A percentile compares a stretch with the other conserved stretches of the same genome.
Conservation (phyloP, 2,797 vertebrate genomes). For the Enteromius thamalakanensis region DNA sequence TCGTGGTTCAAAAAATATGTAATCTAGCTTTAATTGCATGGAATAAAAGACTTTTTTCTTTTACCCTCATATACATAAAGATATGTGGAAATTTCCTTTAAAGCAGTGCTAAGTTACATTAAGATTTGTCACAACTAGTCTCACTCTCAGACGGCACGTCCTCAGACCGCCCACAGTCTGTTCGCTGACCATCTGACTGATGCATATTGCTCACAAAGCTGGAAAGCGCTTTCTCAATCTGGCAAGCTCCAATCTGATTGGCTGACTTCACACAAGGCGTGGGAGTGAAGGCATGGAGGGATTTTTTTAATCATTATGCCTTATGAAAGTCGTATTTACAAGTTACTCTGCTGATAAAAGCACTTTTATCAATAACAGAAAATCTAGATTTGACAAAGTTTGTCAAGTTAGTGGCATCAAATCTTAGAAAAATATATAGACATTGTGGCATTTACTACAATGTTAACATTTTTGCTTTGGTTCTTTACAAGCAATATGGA, state of each 20-base stretch:
- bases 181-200: slow-evolving; percentile 34
- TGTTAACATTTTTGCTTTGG: not conserved
- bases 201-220: slow-evolving; percentile 35
- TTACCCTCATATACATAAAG: too few species aligned
- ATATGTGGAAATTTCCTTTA: not conserved
- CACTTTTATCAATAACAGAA: not conserved
- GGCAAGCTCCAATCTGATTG: slow-evolving; percentile 27
- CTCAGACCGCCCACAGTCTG: slow-evolving; percentile 27
- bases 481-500: not conserved
- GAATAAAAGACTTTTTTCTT: not conserved
- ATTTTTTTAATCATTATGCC: not conserved
- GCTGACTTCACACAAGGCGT: slow-evolving; percentile 19
- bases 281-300: not conserved
- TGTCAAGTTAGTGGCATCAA: not conserved
- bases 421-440: not conserved
- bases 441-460: not conserved
- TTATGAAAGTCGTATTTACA: slow-evolving; percentile 6
- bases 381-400: not conserved
- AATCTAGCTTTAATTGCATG: not conserved
- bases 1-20: not conserved
- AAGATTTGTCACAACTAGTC: slow-evolving; percentile 7
- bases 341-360: not conserved
- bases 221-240: slow-evolving; percentile 21
- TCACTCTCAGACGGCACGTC: slow-evolving; percentile 21
- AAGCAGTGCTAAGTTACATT: slow-evolving; percentile 17